Evolutionary conservation across 2,888 invertebrate genomes (phyloP).

Genomic region (Rhaphigaster nebulosa): DNA sequence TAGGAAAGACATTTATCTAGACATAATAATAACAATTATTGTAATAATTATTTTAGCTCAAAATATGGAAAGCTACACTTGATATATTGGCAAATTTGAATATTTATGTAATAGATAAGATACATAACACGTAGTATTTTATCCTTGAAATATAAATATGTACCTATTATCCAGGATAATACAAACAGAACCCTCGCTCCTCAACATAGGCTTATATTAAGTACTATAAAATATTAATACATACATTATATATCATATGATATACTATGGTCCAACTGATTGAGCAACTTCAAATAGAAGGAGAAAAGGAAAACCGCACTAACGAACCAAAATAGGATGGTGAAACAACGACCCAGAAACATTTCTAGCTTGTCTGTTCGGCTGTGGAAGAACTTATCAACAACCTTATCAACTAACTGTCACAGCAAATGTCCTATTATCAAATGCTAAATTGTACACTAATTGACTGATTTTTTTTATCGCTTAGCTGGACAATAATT

Average conservation of each 20-base stretch:
- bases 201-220: too few species aligned
- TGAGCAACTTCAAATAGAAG: neutral
- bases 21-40: too few species aligned
- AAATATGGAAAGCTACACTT: too few species aligned
- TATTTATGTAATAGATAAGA: too few species aligned
- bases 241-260: neutral
- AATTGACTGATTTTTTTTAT: neutral
- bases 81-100: too few species aligned
- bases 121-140: too few species aligned
- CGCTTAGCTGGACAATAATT: neutral
- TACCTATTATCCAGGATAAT: too few species aligned
- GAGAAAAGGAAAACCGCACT: neutral
- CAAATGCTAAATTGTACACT: neutral
- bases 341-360: conserved; percentile 12
- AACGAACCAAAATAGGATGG: neutral
- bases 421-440: neutral
- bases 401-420: neutral
- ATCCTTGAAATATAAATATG: too few species aligned
- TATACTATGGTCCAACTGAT: neutral
- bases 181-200: too few species aligned
- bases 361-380: neutral
- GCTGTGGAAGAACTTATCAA: neutral
- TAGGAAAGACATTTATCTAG: too few species aligned
- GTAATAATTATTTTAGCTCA: too few species aligned
- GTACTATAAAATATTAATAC: neutral